These are phyloP conservation scores for Hiodon alosoides DNA, from an alignment of 2,113 vertebrate genomes.

Conservation along the genomic window DNA sequence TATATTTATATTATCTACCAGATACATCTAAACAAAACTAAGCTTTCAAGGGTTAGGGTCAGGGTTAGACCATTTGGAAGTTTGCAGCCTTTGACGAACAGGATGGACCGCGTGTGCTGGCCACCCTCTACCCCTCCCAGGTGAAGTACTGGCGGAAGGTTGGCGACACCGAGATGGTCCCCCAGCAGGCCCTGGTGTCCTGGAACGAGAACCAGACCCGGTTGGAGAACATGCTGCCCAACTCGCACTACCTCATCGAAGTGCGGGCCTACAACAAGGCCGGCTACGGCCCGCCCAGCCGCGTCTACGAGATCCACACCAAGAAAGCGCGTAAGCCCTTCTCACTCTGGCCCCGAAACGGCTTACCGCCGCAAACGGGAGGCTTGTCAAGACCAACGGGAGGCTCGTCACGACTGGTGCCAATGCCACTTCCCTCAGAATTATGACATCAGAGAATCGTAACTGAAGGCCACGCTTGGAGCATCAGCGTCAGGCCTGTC, in stretches of 20 bases:
- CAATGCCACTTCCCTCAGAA: no score
- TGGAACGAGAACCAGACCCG: constrained; percentile 75
- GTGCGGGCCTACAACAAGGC: constrained; percentile 84
- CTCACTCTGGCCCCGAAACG: background rate
- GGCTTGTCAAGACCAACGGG: background rate
- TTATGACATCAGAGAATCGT: no score
- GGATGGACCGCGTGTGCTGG: background rate
- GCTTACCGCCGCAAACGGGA: background rate
- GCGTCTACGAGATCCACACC: constrained; percentile 64
- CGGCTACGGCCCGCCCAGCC: constrained; percentile 79
- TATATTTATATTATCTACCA: background rate
- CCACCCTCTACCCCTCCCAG: constrained; percentile 47
- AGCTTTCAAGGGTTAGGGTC: no score
- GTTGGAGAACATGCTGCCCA: constrained; percentile 75
- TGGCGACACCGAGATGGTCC: constrained; percentile 74
- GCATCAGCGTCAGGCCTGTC: no score
- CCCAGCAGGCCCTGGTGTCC: constrained; percentile 67
- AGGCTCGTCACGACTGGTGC: no score
- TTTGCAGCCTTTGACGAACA: no score
- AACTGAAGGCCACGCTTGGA: no score
- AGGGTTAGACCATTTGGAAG: background rate
- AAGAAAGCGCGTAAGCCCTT: constrained; percentile 83
- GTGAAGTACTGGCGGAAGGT: constrained; percentile 79
- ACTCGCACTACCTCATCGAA: constrained; percentile 77
- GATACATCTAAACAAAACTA: no score